phyloP scores from a whole-genome alignment of 2,797 vertebrate species.

The Babyrousa celebensis region DNA sequence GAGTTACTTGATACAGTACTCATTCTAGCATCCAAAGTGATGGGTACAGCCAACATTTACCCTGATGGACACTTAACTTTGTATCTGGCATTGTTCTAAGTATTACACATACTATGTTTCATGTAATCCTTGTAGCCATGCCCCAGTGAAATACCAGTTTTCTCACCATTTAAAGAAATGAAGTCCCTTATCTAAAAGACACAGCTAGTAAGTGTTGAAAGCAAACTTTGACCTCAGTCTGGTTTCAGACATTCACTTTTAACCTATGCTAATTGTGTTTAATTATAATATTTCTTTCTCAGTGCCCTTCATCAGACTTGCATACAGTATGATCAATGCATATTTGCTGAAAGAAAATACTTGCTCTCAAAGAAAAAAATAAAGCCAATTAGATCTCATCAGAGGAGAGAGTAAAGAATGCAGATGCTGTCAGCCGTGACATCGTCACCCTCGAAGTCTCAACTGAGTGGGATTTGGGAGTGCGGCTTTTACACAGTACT shows the following conservation, averaged over 20 bases:
- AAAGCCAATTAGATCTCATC: neutral
- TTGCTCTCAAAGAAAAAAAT: conserved; percentile 23
- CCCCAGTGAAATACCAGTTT: neutral
- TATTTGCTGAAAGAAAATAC: conserved; percentile 14
- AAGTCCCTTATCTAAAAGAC: neutral
- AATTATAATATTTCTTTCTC: neutral
- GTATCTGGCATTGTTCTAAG: neutral
- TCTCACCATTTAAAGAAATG: neutral
- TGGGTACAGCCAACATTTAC: neutral
- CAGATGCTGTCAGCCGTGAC: neutral
- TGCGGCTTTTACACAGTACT: neutral
- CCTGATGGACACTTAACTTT: neutral
- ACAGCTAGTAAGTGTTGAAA: neutral
- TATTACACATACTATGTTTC: neutral
- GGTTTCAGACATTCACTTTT: conserved; percentile 23
- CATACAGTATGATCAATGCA: neutral
- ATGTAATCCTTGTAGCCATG: neutral
- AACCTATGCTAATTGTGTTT: neutral
- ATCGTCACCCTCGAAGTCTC: neutral
- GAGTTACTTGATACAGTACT: neutral
- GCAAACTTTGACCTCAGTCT: conserved; percentile 10
- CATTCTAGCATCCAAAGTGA: neutral
- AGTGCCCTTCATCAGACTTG: neutral
- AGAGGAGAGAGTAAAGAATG: neutral
- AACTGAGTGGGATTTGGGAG: neutral